Conservation (phyloP, 1,140 invertebrate species). For the Drosophila sproati region DNA sequence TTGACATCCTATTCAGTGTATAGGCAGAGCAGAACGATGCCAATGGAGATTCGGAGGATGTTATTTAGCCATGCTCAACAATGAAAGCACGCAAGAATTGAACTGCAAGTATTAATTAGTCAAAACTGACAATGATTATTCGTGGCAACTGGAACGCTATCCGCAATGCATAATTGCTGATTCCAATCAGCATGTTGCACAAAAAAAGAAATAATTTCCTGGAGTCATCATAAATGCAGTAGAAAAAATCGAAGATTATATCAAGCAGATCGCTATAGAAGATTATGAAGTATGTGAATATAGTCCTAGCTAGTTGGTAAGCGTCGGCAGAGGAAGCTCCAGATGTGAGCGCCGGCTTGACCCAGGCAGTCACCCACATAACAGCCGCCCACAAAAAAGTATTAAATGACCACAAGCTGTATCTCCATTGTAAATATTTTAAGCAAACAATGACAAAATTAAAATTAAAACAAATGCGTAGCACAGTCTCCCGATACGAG, state of each 20-base stretch:
- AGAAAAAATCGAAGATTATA: slow-evolving; percentile 2
- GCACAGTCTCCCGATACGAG: background rate
- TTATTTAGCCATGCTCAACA: slow-evolving; percentile 38
- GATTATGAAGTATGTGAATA: background rate
- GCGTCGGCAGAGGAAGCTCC: slow-evolving; percentile 18
- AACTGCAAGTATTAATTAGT: slow-evolving; percentile 18
- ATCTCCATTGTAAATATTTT: slow-evolving; percentile 27
- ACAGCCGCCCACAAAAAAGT: slow-evolving; percentile 55
- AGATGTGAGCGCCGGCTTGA: slow-evolving; percentile 18
- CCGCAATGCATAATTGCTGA: slow-evolving; percentile 47
- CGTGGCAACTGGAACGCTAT: slow-evolving; percentile 46
- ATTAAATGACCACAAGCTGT: slow-evolving; percentile 35
- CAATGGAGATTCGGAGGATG: slow-evolving; percentile 49
- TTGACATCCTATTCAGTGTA: slow-evolving; percentile 18
- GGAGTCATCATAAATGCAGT: slow-evolving; percentile 38
- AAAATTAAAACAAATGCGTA: slow-evolving; percentile 38
- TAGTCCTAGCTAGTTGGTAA: background rate
- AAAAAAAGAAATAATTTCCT: slow-evolving; percentile 8
- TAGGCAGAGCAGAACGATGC: slow-evolving; percentile 43
- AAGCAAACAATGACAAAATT: slow-evolving; percentile 18
- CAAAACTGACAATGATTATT: slow-evolving; percentile 17
- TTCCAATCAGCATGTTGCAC: slow-evolving; percentile 33
- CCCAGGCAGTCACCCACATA: slow-evolving; percentile 57
- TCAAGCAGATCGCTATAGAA: slow-evolving; percentile 14
- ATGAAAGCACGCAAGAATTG: slow-evolving; percentile 27